Percentiles rank a stretch among this genome's conserved stretches.
phyloP scores from a whole-genome alignment of 2,888 invertebrate species.

The Luperina nickerlii region DNA sequence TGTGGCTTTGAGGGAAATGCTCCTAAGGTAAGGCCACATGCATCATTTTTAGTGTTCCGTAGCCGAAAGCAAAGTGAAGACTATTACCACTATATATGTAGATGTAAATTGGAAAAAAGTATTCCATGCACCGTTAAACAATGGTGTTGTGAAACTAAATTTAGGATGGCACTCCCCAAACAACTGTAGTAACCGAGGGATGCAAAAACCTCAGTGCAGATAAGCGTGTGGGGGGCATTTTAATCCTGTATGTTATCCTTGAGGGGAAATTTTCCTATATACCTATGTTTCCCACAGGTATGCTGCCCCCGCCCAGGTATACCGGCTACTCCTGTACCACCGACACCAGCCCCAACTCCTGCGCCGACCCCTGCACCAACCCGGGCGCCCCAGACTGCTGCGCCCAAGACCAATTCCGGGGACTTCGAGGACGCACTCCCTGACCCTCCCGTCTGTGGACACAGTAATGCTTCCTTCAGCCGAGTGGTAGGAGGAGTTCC shows the following conservation, averaged over 20 bases:
- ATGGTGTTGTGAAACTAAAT: neutral
- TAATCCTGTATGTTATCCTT: neutral
- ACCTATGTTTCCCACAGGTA: constrained; percentile 70
- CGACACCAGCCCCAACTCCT: constrained; percentile 53
- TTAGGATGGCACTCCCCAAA: neutral
- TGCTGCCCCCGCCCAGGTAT: constrained; percentile 80
- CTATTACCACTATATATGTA: neutral
- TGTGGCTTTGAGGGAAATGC: constrained; percentile 92
- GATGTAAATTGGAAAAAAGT: neutral
- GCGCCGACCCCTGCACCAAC: constrained; percentile 56
- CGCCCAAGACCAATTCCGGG: constrained; percentile 61
- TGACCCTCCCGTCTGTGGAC: constrained; percentile 91
- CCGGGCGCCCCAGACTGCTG: constrained; percentile 26
- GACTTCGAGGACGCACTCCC: constrained; percentile 76
- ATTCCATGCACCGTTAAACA: neutral
- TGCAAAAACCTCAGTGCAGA: neutral
- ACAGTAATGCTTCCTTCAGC: constrained; percentile 88
- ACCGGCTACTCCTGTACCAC: constrained; percentile 65
- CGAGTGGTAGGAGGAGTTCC: constrained; percentile 94
- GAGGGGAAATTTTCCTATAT: no score
- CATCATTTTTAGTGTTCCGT: neutral
- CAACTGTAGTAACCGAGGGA: neutral
- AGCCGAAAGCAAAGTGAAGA: neutral
- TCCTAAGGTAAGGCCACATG: constrained; percentile 90
- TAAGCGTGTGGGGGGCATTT: neutral